A percentile compares a stretch with the other conserved stretches of the same genome.
These are phyloP conservation scores for Brachionus calyciflorus DNA, from an alignment of 1,140 invertebrate species.

Conservation along the genomic window DNA sequence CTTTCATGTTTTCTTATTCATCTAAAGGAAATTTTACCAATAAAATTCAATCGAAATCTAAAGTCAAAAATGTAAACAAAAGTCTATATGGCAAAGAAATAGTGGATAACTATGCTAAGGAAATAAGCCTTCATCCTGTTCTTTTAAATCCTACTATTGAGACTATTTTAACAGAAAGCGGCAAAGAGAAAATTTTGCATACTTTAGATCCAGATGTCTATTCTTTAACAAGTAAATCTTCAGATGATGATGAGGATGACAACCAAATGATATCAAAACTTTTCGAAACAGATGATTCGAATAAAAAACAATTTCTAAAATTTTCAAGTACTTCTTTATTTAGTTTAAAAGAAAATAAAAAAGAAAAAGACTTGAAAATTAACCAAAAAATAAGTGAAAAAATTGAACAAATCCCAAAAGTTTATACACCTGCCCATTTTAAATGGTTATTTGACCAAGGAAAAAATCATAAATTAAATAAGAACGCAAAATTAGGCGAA, in stretches of 20 bases:
- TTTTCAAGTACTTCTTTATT: conserved; percentile 15
- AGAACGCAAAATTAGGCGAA: not conserved
- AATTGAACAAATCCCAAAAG: not conserved
- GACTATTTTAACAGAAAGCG: not conserved
- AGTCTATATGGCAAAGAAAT: no score
- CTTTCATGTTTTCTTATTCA: no score
- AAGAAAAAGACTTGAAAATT: not conserved
- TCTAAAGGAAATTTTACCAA: no score
- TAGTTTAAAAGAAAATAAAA: not conserved
- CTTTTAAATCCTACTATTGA: not conserved
- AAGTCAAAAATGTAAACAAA: no score
- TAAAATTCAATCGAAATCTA: no score
- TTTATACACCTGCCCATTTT: conserved; percentile 6
- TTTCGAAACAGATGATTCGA: not conserved
- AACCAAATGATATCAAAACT: conserved; percentile 19
- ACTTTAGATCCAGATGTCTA: not conserved
- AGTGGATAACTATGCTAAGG: not conserved
- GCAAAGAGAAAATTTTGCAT: not conserved
- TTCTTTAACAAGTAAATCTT: not conserved
- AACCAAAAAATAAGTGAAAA: not conserved
- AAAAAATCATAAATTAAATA: not conserved
- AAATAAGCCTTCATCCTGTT: not conserved
- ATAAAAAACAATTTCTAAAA: not conserved
- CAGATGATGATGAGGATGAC: conserved; percentile 14
- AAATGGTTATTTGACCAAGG: conserved; percentile 1